A percentile compares a stretch with the other conserved stretches of the same genome.
These are phyloP conservation scores for Panthera leo DNA, from an alignment of 2,113 vertebrate genomes.

Conservation along the genomic window DNA sequence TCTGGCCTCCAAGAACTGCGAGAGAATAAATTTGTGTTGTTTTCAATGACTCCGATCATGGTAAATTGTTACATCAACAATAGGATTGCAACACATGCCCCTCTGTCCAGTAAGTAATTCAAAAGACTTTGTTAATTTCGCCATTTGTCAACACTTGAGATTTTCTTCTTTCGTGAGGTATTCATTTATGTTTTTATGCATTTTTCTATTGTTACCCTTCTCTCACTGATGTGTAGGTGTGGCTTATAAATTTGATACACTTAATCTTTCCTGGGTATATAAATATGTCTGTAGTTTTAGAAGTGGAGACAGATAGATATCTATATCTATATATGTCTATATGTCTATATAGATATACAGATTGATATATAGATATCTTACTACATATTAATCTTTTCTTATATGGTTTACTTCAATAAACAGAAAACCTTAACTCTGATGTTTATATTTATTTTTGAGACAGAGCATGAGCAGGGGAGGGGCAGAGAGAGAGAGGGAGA, in stretches of 20 bases:
- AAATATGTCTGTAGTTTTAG: background rate
- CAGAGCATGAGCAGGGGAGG: too few relatives aligned
- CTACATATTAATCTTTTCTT: background rate
- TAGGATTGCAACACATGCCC: background rate
- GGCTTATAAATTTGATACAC: background rate
- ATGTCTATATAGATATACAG: too few relatives aligned
- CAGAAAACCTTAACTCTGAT: background rate
- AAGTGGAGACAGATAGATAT: background rate
- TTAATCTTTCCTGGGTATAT: background rate
- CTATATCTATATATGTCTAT: background rate
- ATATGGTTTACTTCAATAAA: background rate
- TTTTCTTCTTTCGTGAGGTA: background rate
- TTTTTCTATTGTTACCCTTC: background rate
- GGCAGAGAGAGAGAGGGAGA: too few relatives aligned
- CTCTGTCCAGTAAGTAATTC: background rate
- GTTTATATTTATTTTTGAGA: too few relatives aligned
- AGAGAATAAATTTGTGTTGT: background rate
- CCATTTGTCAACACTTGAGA: background rate
- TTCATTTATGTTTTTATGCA: background rate
- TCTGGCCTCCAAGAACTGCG: background rate
- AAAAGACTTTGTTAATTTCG: background rate
- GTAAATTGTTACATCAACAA: background rate
- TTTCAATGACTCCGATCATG: background rate
- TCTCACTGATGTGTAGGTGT: background rate
- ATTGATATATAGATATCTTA: too few relatives aligned